Percentiles rank a stretch among this genome's conserved stretches.
Conservation (phyloP, 2,888 invertebrate species). For the Limnephilus lunatus region DNA sequence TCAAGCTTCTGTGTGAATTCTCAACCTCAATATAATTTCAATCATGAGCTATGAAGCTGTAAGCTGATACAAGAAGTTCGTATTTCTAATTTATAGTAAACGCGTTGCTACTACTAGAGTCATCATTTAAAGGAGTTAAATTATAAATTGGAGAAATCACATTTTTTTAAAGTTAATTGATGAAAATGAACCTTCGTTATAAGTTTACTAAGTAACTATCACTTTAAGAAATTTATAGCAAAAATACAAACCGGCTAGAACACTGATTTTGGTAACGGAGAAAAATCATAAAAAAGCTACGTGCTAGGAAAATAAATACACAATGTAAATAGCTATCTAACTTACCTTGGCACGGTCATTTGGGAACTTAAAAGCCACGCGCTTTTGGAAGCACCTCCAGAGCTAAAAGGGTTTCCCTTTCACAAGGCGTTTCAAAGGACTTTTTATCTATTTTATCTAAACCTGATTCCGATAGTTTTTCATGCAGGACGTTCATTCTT, state of each 20-base stretch:
- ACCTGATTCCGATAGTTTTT: conserved; percentile 3
- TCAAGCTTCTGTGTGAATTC: too few relatives aligned
- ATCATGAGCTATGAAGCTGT: too few relatives aligned
- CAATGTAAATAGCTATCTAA: background rate
- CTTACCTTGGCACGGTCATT: background rate
- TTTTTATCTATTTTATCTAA: background rate
- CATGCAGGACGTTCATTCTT: background rate
- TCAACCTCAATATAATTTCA: too few relatives aligned
- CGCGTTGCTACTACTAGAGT: too few relatives aligned
- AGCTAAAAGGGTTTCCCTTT: background rate
- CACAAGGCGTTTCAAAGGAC: background rate
- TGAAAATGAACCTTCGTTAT: too few relatives aligned
- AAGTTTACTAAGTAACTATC: too few relatives aligned
- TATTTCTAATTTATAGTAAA: too few relatives aligned
- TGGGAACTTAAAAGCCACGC: background rate
- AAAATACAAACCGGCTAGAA: background rate
- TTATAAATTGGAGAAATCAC: too few relatives aligned
- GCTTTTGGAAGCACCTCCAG: background rate
- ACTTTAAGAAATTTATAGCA: background rate
- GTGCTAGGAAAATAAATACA: background rate
- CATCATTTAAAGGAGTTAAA: too few relatives aligned
- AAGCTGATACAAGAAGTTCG: too few relatives aligned
- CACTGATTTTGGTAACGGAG: background rate
- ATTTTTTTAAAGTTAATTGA: too few relatives aligned
- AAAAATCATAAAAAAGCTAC: background rate